These are phyloP conservation scores for Drosophila mimica DNA, from an alignment of 2,888 invertebrate species.

Conservation along the genomic window DNA sequence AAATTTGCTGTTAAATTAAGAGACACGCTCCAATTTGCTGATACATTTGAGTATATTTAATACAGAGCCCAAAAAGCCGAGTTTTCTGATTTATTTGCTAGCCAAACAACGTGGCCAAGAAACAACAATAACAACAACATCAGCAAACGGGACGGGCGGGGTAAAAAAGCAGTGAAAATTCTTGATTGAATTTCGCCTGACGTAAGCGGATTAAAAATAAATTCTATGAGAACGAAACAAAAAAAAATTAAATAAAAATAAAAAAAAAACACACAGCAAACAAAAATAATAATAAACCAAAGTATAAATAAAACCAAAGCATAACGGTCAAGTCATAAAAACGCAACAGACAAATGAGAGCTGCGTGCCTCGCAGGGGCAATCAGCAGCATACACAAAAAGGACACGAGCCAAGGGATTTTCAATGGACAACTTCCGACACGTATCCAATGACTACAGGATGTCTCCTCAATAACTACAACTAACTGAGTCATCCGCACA, in stretches of 20 bases:
- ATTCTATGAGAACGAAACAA: conserved; percentile 54
- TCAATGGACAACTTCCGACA: conserved; percentile 42
- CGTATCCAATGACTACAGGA: conserved; percentile 20
- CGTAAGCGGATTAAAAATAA: conserved; percentile 74
- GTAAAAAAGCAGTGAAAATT: conserved; percentile 56
- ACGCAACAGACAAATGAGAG: conserved; percentile 50
- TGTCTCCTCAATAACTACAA: conserved; percentile 41
- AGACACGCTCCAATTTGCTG: conserved; percentile 41
- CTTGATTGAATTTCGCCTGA: conserved; percentile 75
- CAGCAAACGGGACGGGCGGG: background rate
- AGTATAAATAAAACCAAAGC: conserved; percentile 55
- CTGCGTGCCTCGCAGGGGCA: conserved; percentile 8
- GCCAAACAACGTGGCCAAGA: conserved; percentile 16
- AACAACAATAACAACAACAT: conserved; percentile 9
- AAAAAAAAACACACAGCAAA: conserved; percentile 10
- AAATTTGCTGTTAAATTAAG: conserved; percentile 51
- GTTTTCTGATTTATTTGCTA: conserved; percentile 53
- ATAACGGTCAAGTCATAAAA: conserved; percentile 67
- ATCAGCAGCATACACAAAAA: conserved; percentile 16
- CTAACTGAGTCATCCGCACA: conserved; percentile 24
- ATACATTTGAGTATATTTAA: conserved; percentile 30
- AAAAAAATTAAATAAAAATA: conserved; percentile 22
- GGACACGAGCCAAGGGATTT: conserved; percentile 23
- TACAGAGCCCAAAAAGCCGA: conserved; percentile 47
- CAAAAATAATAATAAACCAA: conserved; percentile 55